Evolutionary conservation across 2,113 vertebrate genomes (phyloP), one percentile per base, ranked within the genome.

Genomic region (Pao palembangensis): DNA sequence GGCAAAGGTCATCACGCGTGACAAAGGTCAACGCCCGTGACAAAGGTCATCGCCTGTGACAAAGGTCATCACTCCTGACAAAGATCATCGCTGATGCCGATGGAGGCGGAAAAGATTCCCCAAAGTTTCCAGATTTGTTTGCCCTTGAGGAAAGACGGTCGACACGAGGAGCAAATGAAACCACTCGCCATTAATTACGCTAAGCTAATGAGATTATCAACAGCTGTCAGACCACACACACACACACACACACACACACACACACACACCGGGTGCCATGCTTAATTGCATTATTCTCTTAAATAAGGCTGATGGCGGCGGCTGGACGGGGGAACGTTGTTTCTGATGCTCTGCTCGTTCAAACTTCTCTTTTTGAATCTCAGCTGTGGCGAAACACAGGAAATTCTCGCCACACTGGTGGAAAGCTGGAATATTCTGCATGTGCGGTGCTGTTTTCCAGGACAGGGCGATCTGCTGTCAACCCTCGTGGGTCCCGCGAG

Each of bases 271-370:
- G 0, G 62, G 67, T 8, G 49, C 80, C 78, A 76, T 81, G 79
- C 55, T 62, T 81, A 76, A 83, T 83, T 81, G 78, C 78, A 86
- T 86, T 78, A 83, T 76, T 81, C 71, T 70, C 83, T 83, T 80
- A 78, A 87, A 87, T 73, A 71, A 75, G 78, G 52, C 63, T 81
- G 76, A 81, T 84, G 79, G 79, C 61, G 60, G 71, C 8, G 44
- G 20, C 58, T 71, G 63, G 46, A 69, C 64, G 42, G 49, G 74
- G 46, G 66, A 71, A 59, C 50, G 28, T 64, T 1, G 0, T 8
- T 51, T 59, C 54, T 60, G 16, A 59, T 61, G 52, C 63, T 73
- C 10, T 4, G 3, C 8, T 12, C 11, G 34, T 38, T 6, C 25
- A 28, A 28, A 28, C 25, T 28, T 7, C 25, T 28, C 25, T 12